Evolutionary conservation across 1,140 invertebrate genomes (phyloP).

Genomic region (Whitmania pigra): DNA sequence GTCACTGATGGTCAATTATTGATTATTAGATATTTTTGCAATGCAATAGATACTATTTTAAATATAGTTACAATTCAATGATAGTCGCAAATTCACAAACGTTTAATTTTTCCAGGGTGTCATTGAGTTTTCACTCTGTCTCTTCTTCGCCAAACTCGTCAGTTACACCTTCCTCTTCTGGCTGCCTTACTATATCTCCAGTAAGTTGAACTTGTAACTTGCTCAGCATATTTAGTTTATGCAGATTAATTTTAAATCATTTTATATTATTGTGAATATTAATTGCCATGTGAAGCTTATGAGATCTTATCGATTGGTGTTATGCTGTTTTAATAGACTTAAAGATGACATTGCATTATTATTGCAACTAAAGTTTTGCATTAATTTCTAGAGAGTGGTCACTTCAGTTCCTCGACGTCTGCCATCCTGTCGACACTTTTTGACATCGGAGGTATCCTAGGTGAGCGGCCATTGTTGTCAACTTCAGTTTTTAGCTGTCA

Average conservation of each 20-base stretch:
- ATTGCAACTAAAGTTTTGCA: neutral
- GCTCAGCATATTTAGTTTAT: too few species aligned
- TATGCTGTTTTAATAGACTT: too few species aligned
- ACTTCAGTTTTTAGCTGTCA: too few species aligned
- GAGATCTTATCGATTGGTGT: too few species aligned
- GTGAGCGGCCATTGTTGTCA: slow-evolving; percentile 26
- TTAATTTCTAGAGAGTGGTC: slow-evolving; percentile 31
- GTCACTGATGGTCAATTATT: neutral
- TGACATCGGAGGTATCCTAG: slow-evolving; percentile 54
- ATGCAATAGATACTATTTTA: too few species aligned
- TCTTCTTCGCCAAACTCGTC: slow-evolving; percentile 94
- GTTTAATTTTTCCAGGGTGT: slow-evolving; percentile 57
- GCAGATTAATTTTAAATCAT: too few species aligned
- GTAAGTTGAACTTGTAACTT: slow-evolving; percentile 43
- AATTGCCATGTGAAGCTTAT: too few species aligned
- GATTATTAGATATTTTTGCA: too few species aligned
- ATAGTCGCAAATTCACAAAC: too few species aligned
- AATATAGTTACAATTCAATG: too few species aligned
- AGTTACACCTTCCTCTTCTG: slow-evolving; percentile 94
- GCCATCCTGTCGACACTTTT: slow-evolving; percentile 77
- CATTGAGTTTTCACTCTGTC: slow-evolving; percentile 76
- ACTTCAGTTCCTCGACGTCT: slow-evolving; percentile 55
- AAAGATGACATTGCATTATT: too few species aligned
- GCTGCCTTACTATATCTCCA: slow-evolving; percentile 82
- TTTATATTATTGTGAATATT: too few species aligned